Conservation (phyloP, 2,797 vertebrate species). For the Bucorvus abyssinicus region DNA sequence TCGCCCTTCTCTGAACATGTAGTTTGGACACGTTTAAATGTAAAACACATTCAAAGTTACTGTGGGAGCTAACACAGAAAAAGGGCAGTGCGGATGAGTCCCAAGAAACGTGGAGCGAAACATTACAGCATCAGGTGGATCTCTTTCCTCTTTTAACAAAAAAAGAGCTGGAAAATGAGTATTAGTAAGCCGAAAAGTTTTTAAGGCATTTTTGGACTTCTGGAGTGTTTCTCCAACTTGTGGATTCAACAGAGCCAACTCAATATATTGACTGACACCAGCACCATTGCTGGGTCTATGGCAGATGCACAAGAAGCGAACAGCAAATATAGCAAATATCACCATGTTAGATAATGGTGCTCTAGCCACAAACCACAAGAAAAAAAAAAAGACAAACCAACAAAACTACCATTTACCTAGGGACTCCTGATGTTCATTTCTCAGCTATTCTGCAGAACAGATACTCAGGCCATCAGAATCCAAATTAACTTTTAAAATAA, state of each 20-base stretch:
- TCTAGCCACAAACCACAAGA: neutral
- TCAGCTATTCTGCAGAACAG: neutral
- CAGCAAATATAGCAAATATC: neutral
- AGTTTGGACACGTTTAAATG: neutral
- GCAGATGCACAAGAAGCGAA: neutral
- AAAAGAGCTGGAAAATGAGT: neutral
- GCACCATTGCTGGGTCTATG: neutral
- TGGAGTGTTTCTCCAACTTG: neutral
- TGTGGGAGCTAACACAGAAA: neutral
- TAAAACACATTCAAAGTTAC: neutral
- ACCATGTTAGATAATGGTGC: neutral
- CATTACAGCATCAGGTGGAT: neutral
- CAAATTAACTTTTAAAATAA: neutral
- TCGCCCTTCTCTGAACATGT: neutral
- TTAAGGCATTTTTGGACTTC: neutral
- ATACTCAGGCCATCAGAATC: neutral
- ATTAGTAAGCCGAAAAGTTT: neutral
- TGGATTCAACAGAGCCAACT: rapidly evolving
- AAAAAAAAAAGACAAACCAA: neutral
- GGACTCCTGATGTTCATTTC: neutral
- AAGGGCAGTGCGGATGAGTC: neutral
- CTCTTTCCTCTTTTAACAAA: neutral
- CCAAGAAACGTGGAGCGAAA: neutral
- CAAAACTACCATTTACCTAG: neutral
- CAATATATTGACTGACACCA: neutral